Percentiles rank a stretch among this genome's conserved stretches.
Evolutionary conservation across 2,797 vertebrate species (phyloP).

Genomic region (Tragopan temminckii): DNA sequence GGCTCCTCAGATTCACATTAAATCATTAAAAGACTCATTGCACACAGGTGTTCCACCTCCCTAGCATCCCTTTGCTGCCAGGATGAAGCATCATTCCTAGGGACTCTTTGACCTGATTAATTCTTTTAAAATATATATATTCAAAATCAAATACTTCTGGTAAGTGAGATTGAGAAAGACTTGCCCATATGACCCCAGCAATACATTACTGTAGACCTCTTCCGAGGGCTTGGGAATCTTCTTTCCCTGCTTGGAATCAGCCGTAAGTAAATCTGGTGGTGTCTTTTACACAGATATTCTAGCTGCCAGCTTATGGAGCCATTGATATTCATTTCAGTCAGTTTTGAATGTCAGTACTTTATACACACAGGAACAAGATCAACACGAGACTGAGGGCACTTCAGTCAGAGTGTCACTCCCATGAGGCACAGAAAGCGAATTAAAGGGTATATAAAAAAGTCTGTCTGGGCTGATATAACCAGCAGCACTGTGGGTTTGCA

Average conservation of each 20-base stretch:
- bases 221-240: background rate
- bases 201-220: background rate
- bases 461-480: background rate
- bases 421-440: background rate
- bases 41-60: background rate
- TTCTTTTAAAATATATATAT: conserved; percentile 36
- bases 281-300: background rate
- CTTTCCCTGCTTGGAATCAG: background rate
- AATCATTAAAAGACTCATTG: conserved; percentile 23
- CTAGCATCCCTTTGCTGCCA: background rate
- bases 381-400: background rate
- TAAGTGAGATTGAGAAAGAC: conserved; percentile 9
- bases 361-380: background rate
- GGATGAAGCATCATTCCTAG: conserved; percentile 6
- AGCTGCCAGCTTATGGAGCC: background rate
- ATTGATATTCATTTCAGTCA: background rate
- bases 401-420: background rate
- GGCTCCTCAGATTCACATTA: background rate
- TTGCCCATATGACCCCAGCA: background rate
- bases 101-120: conserved; percentile 5
- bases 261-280: background rate
- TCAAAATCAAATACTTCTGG: conserved; percentile 32
- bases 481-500: background rate
- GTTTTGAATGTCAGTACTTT: background rate
- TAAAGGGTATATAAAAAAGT: background rate